These are phyloP conservation scores for Aldrovandia affinis DNA, from an alignment of 2,797 vertebrate genomes.

Conservation along the genomic window DNA sequence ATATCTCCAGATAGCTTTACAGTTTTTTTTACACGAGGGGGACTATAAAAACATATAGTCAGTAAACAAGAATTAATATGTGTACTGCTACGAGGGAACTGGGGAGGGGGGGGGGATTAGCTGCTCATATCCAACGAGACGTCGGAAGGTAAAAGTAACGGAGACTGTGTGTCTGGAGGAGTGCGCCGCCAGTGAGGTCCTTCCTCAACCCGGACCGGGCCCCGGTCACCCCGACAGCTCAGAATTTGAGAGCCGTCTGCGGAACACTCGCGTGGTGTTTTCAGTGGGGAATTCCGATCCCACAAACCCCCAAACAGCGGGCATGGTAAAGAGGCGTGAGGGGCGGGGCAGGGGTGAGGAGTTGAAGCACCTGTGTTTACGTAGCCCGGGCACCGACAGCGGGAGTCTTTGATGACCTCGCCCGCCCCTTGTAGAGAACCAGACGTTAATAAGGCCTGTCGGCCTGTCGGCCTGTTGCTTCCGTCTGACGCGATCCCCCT, in stretches of 20 bases:
- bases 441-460: background rate
- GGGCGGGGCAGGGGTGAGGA: background rate
- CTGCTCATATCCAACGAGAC: background rate
- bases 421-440: background rate
- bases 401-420: background rate
- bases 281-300: background rate
- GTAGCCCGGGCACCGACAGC: background rate
- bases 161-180: background rate
- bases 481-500: background rate
- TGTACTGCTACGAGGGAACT: background rate
- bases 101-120: background rate
- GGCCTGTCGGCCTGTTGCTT: no score
- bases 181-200: background rate
- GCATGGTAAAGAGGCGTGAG: background rate
- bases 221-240: background rate
- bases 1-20: background rate
- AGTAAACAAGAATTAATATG: background rate
- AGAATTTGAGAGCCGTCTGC: background rate
- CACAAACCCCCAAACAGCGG: background rate
- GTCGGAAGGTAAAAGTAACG: background rate
- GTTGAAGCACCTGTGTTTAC: background rate
- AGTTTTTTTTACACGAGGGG: background rate
- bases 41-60: conserved; percentile 2
- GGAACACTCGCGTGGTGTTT: background rate
- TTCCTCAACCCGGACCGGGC: background rate